phyloP scores from a whole-genome alignment of 1,140 invertebrate species.

The Teleogryllus occipitalis region DNA sequence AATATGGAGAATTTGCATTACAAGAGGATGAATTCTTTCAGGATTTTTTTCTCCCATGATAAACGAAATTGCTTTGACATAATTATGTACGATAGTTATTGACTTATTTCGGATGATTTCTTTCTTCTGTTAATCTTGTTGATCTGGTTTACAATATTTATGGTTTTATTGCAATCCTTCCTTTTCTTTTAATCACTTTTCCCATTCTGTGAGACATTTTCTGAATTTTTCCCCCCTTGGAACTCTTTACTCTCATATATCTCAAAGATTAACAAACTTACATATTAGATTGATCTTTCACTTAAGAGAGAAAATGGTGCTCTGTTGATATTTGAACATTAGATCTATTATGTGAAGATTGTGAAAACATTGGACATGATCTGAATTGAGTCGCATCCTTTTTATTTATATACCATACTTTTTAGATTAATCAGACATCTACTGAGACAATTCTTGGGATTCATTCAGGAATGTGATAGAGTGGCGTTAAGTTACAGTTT shows the following conservation, averaged over 20 bases:
- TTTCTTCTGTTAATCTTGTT: too few relatives aligned
- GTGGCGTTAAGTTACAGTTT: too few relatives aligned
- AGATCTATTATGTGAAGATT: not conserved
- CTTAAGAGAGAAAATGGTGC: not conserved
- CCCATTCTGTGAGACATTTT: not conserved
- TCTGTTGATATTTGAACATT: not conserved
- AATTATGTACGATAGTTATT: too few relatives aligned
- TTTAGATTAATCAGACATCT: not conserved
- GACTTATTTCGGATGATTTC: too few relatives aligned
- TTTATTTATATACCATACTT: not conserved
- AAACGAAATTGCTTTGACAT: too few relatives aligned
- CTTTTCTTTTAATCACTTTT: not conserved
- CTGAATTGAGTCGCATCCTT: not conserved
- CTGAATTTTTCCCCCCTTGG: not conserved
- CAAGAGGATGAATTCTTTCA: too few relatives aligned
- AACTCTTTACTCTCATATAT: not conserved
- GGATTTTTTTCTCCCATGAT: too few relatives aligned
- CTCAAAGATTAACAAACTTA: too few relatives aligned
- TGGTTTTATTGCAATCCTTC: not conserved
- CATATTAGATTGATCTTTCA: too few relatives aligned
- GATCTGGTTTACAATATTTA: not conserved
- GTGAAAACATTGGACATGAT: not conserved
- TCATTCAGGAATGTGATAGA: not conserved
- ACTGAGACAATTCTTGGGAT: not conserved
- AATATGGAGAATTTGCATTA: too few relatives aligned